Evolutionary conservation across 2,113 vertebrate species (phyloP).

Genomic region (Butorides virescens): DNA sequence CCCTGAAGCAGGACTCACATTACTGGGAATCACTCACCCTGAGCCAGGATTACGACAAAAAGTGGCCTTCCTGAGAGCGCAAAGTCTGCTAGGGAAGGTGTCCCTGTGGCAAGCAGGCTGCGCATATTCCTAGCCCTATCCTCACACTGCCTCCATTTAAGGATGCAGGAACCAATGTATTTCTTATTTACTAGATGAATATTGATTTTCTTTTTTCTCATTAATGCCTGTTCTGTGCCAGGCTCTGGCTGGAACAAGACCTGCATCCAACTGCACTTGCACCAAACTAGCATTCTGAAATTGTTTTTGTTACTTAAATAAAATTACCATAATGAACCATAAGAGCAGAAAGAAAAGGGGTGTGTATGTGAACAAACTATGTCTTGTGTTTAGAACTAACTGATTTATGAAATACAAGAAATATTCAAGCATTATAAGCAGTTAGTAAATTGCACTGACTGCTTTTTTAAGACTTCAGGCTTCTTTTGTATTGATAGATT

Average conservation of each 20-base stretch:
- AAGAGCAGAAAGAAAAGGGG: neutral
- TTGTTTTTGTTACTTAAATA: neutral
- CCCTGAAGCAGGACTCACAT: neutral
- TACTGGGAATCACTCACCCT: neutral
- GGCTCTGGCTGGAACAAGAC: neutral
- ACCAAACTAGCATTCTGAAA: neutral
- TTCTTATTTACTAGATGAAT: neutral
- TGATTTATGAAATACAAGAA: neutral
- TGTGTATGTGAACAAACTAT: neutral
- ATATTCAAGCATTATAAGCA: neutral
- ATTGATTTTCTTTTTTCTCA: neutral
- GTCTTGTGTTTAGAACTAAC: neutral
- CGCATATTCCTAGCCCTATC: rapidly evolving
- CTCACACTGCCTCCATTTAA: neutral
- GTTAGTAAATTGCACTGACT: neutral
- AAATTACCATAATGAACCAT: neutral
- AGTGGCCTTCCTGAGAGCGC: neutral
- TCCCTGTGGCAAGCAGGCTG: neutral
- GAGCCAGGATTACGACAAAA: neutral
- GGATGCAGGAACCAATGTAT: neutral
- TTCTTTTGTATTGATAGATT: neutral
- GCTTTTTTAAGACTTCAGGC: neutral
- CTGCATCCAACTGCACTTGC: neutral
- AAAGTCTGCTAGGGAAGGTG: neutral
- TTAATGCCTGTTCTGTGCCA: neutral